Conservation (phyloP, 1,140 invertebrate species). For the Calycopis cecrops region DNA sequence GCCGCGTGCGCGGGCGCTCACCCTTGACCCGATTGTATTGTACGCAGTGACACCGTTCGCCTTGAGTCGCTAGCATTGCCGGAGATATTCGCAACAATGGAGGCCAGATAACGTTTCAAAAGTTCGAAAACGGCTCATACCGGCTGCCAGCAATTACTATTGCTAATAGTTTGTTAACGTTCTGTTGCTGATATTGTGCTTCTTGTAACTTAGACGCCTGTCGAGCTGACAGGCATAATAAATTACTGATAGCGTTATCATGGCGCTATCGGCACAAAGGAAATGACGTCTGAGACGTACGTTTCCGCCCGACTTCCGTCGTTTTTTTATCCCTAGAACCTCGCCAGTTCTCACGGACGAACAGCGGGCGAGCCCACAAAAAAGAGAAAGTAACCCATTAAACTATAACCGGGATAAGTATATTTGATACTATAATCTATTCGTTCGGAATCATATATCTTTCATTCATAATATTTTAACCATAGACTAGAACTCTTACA, state of each 20-base stretch:
- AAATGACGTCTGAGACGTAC: slow-evolving; percentile 59
- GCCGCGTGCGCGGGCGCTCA: slow-evolving; percentile 43
- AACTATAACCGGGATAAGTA: slow-evolving; percentile 23
- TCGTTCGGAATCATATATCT: neutral
- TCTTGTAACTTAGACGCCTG: slow-evolving; percentile 10
- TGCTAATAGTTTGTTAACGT: slow-evolving; percentile 52
- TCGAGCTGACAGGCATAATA: slow-evolving; percentile 30
- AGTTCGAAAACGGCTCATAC: slow-evolving; percentile 70
- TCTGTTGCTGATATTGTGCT: slow-evolving; percentile 25
- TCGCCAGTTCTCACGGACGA: slow-evolving; percentile 56
- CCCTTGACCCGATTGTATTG: slow-evolving; percentile 71
- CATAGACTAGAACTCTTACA: no score
- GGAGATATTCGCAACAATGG: slow-evolving; percentile 74
- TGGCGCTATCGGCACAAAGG: slow-evolving; percentile 53
- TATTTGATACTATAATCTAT: neutral
- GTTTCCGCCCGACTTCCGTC: slow-evolving; percentile 58
- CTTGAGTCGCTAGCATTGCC: slow-evolving; percentile 71
- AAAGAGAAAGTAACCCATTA: slow-evolving; percentile 53
- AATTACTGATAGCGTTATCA: slow-evolving; percentile 54
- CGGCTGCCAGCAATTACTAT: slow-evolving; percentile 61
- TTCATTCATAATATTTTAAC: neutral
- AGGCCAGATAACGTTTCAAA: slow-evolving; percentile 73
- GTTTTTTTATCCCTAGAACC: slow-evolving; percentile 48
- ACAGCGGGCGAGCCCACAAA: slow-evolving; percentile 44
- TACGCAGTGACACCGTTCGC: slow-evolving; percentile 72